These are phyloP conservation scores for Drosophila littoralis DNA, from an alignment of 1,140 invertebrate genomes.

Conservation along the genomic window DNA sequence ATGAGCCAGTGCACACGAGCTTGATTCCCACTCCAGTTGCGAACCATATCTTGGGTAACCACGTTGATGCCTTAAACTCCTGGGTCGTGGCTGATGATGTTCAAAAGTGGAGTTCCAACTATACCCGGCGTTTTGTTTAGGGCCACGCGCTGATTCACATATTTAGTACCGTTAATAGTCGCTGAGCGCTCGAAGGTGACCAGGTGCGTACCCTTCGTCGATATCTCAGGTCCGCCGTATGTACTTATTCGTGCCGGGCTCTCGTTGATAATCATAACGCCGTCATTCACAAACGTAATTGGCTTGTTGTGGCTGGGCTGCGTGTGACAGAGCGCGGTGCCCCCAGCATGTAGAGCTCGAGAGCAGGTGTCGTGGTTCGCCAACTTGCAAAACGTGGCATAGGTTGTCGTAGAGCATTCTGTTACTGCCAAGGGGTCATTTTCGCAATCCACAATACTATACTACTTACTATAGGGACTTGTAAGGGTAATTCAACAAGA, in stretches of 20 bases:
- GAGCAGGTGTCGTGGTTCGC: neutral
- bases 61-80: no score
- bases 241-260: neutral
- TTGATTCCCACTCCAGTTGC: no score
- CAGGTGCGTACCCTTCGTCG: neutral
- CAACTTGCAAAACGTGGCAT: neutral
- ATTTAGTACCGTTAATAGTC: neutral
- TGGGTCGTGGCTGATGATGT: no score
- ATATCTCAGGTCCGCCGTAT: neutral
- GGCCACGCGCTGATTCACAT: neutral
- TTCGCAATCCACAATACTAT: no score
- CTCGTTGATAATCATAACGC: neutral
- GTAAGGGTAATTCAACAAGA: no score
- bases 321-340: neutral
- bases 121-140: neutral
- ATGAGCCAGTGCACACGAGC: no score
- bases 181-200: neutral
- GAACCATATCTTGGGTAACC: no score
- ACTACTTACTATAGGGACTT: no score
- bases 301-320: neutral
- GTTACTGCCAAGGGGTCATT: no score
- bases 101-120: no score
- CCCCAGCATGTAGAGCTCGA: neutral
- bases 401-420: neutral
- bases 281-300: neutral